Evolutionary conservation across 2,113 vertebrate genomes (phyloP).

Genomic region (Phylloscopus whistleri): DNA sequence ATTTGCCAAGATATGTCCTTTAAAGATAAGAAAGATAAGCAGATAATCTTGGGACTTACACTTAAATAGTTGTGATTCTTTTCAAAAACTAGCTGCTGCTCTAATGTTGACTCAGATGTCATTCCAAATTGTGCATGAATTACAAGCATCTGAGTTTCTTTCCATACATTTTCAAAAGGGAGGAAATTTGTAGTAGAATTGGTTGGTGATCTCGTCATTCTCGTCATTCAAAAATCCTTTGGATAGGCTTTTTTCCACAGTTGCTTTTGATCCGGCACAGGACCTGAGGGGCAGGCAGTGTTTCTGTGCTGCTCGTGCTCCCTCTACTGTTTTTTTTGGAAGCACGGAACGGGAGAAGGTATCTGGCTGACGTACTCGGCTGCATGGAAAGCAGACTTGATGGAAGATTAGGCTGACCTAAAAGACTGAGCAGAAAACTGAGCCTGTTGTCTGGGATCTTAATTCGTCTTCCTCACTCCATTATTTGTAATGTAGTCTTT

Average conservation of each 20-base stretch:
- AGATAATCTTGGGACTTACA: background rate
- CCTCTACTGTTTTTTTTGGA: background rate
- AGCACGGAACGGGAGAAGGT: background rate
- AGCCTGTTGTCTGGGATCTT: background rate
- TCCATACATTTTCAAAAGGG: background rate
- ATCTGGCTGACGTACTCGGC: fast-evolving
- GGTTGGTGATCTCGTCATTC: background rate
- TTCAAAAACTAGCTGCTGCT: background rate
- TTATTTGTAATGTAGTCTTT: background rate
- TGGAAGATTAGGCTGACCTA: background rate
- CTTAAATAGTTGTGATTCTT: background rate
- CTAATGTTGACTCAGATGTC: background rate
- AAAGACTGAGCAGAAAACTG: background rate
- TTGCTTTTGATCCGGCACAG: background rate
- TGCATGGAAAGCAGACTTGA: background rate
- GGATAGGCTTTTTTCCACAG: background rate
- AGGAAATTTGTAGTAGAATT: background rate
- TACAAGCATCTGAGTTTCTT: background rate
- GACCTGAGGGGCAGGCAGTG: background rate
- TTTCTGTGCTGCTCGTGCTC: conserved; percentile 7
- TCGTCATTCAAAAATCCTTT: background rate
- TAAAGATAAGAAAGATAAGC: background rate
- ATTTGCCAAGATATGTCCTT: background rate
- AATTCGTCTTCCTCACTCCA: background rate
- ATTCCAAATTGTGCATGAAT: background rate